Evolutionary conservation across 2,797 vertebrate species (phyloP), one percentile per base, ranked within the genome.

Genomic region (Alosa sapidissima): DNA sequence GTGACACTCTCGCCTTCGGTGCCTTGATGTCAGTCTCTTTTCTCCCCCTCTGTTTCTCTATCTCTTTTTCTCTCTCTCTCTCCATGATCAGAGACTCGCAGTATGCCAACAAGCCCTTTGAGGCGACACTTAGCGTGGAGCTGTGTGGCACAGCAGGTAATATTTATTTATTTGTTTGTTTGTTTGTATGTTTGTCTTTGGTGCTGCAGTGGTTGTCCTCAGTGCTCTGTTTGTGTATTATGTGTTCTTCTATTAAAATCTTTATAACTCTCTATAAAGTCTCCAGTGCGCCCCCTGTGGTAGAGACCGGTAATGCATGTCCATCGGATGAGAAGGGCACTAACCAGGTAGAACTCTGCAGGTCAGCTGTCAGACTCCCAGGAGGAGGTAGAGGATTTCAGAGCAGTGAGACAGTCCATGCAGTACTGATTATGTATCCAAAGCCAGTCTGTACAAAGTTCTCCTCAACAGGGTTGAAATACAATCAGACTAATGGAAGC

Each of bases 81-180:
- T 89, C 82, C 81, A 82, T 88, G 89, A 89, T 62, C 94, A 97
- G 97, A 86, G 96, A 97, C 89, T 85, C 96, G 13, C 84, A 95
- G 89, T 97, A 95, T 91, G 94, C 94, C 94, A 97, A 94, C 93
- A 97, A 96, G 92, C 94, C 93, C 89, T 99, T 97, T 81, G 98
- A 99, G 93, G 96, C 97, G 88, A 94, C 96, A 84, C 94, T 99
- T 91, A 95, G 95, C 0, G 96, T 99, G 94, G 98, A 99, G 90
- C 95, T 99, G 84, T 99, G 98, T 86, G 98, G 98, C 90, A 99
- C 98, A 0, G 98, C 98, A 97, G 98, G 98, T 99, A 96, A 95
- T 93, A 78, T 88, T 33, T 7, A 9, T 60, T 60, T 60, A 9
- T 88, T 82, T 86, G 81, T 60, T 60, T 75, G 33, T 75, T 14